A percentile compares a stretch with the other conserved stretches of the same genome.
Evolutionary conservation across 1,140 invertebrate species (phyloP).

Genomic region (Lamellibrachia luymesi): DNA sequence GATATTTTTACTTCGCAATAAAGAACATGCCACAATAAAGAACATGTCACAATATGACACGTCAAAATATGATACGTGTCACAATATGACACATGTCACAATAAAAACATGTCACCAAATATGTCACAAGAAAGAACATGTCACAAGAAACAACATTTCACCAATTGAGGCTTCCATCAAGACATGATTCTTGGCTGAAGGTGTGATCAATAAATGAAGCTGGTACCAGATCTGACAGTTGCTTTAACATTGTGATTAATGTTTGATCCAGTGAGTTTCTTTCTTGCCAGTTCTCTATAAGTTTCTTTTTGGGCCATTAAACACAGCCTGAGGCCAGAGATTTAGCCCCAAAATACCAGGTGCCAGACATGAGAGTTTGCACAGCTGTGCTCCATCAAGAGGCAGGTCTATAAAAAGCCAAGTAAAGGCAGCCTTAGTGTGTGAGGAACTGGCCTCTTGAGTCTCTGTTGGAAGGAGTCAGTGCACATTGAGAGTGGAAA

Average conservation of each 20-base stretch:
- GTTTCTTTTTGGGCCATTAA: constrained; percentile 1
- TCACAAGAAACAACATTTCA: not conserved
- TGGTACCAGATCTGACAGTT: not conserved
- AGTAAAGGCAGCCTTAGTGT: not conserved
- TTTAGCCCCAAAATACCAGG: not conserved
- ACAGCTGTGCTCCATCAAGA: not conserved
- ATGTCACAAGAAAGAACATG: not conserved
- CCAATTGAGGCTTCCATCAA: not conserved
- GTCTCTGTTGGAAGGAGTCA: not conserved
- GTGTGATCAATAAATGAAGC: not conserved
- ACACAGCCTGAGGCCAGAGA: not conserved
- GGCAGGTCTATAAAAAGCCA: not conserved
- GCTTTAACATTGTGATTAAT: not conserved
- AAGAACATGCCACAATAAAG: not conserved
- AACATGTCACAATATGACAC: no score
- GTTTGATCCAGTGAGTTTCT: not conserved
- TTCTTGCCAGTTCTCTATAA: not conserved
- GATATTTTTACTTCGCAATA: not conserved
- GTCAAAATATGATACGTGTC: no score
- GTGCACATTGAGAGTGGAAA: not conserved
- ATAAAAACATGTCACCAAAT: no score
- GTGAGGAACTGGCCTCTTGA: not conserved
- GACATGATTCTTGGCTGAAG: not conserved
- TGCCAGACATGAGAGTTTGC: not conserved
- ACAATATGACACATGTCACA: no score